Base-by-base conservation (phyloP, 2,113 vertebrate genomes). In the Odontophorus gujanensis region DNA sequence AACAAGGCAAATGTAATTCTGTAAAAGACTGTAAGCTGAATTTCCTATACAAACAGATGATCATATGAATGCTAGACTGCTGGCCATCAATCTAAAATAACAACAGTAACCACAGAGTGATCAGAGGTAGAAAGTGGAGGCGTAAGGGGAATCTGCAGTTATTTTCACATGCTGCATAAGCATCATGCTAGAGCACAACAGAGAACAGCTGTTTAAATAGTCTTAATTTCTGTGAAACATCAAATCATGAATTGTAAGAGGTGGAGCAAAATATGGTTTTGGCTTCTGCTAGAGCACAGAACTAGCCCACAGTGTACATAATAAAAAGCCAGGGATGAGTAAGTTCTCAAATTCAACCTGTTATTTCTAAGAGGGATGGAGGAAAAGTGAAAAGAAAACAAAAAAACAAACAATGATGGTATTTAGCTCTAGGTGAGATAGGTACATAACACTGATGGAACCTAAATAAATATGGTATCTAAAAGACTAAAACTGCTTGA, bases 41-140 rank as follows among this genome's bases (percentile, higher is more conserved):
- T 16, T 4, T 66, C 13, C 43, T 20, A 7, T 5, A 58, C 8
- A 26, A 88, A 73, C 2, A 83, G 43, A 76, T 40, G 50, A 66
- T 73, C 26, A 73, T 7, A 69, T 2, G 82, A 77, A 48, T n/a
- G n/a, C 11, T 19, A 69, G 15, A 73, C 43, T 85, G 85, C 24
- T 69, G n/a, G 87, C 48, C 42, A 26, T 62, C 40, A 62, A 26
- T 40, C 36, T 30, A 81, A 80, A 92, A 61, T 32, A 85, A 82
- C 43, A n/a, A 43, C 6, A 51, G 13, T 57, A 38, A 75, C 8
- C 38, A 48, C n/a, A 53, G 5, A 48, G 18, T 2, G 8, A 74
- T 21, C 30, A 75, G 30, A 75, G 10, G 13, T 30, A 55, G 45
- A 59, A 76, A 74, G 7, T 5, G 13, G 30, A 85, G 55, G 73